These are phyloP conservation scores for Nephrotoma appendiculata DNA, from an alignment of 2,888 invertebrate genomes.

Conservation along the genomic window DNA sequence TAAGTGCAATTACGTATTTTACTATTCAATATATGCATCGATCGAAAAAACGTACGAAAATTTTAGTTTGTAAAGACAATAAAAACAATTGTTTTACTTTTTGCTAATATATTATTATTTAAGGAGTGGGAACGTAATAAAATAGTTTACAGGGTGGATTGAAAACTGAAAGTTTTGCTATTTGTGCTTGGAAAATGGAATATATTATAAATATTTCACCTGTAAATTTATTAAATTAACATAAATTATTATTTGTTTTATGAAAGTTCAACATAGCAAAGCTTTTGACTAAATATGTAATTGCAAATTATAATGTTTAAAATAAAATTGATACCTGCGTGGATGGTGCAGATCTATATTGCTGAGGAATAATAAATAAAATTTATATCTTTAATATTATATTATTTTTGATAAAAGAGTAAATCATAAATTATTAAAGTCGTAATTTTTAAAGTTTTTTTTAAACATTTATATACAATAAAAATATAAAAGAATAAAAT, in stretches of 20 bases:
- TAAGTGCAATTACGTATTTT: background rate
- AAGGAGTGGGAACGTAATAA: background rate
- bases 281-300: background rate
- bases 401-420: background rate
- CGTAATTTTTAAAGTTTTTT: background rate
- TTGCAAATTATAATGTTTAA: background rate
- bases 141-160: background rate
- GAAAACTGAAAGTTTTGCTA: background rate
- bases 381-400: background rate
- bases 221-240: background rate
- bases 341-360: background rate
- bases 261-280: background rate
- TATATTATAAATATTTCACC: background rate
- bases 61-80: background rate
- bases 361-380: background rate
- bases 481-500: background rate
- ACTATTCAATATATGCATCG: background rate
- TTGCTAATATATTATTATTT: background rate
- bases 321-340: background rate
- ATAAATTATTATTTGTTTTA: background rate
- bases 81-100: background rate
- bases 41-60: background rate
- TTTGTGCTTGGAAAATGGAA: background rate
- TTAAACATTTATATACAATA: background rate
- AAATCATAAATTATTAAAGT: background rate